Base-by-base conservation (phyloP, 2,113 vertebrate genomes). In the Phrynosoma blainvillii region DNA sequence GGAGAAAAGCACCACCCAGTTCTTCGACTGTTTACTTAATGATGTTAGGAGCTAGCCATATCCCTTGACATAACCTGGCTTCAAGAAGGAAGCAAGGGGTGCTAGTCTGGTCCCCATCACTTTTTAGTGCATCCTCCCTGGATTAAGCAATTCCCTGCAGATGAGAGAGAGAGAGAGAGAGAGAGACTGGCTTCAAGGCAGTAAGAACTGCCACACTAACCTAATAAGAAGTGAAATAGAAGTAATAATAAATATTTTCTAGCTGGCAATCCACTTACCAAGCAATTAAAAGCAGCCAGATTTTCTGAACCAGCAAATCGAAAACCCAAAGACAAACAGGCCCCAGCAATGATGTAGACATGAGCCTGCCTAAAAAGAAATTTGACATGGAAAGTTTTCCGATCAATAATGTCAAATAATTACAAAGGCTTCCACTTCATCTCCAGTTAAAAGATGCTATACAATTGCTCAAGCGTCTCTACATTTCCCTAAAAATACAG, bases 271-370 rank as follows among this genome's bases (percentile, higher is more conserved):
- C 1, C 79, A 84, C 96, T 96, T 95, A 98, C 98, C 97, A 99
- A 96, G 94, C 99, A 99, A 87, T 99, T 98, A 88, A 99, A 99
- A 1, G 99, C 99, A 82, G 99, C 98, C 32, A 98, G 97, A 90
- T 99, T 99, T 93, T 98, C 98, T 20, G 99, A 99, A 21, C 99
- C 99, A 2, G 99, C 98, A 92, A 99, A 99, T 90, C 98, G 97
- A 92, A 99, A 98, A 42, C 99, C 99, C 92, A 99, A 95, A 3
- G 99, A 98, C 94, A 99, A 95, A 82, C 99, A 99, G 0, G 98
- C 99, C 78, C 99, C 99, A 6, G 99, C 98, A 1, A 98, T 98
- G 68, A 99, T 99, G 96, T 99, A 99, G 93, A 99, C 98, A 9
- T 99, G 98, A 70, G 98, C 99, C 97, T 99, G 99, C 89, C 99